phyloP scores from a whole-genome alignment of 2,888 invertebrate species.

The Callyntrura sp. region DNA sequence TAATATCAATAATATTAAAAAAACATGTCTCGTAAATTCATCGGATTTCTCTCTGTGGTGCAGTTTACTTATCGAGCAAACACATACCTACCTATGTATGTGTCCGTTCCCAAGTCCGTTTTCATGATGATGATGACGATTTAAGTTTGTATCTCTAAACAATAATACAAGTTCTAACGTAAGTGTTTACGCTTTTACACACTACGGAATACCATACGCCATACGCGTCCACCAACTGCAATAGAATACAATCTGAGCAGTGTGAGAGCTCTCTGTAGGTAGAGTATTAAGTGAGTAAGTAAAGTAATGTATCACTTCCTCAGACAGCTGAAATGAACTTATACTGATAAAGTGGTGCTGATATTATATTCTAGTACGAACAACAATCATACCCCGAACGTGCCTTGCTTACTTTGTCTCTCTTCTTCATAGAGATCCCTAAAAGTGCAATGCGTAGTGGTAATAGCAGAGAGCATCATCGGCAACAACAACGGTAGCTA shows the following conservation, averaged over 20 bases:
- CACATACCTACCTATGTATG: neutral
- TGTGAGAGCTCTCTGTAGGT: neutral
- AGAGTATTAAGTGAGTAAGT: constrained; percentile 42
- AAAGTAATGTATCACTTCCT: constrained; percentile 69
- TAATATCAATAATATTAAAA: constrained; percentile 63
- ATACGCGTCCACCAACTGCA: too few species aligned
- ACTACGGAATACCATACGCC: constrained; percentile 28
- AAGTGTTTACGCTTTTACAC: constrained; percentile 32
- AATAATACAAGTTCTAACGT: neutral
- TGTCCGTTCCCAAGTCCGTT: constrained; percentile 37
- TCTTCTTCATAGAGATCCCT: neutral
- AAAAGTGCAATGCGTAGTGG: neutral
- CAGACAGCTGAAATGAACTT: constrained; percentile 68
- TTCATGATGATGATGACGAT: constrained; percentile 9
- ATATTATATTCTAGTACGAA: constrained; percentile 27
- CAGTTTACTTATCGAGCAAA: neutral
- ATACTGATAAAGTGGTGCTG: constrained; percentile 57
- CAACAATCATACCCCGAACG: constrained; percentile 31
- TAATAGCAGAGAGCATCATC: too few species aligned
- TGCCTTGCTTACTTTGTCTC: constrained; percentile 27
- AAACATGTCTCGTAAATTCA: constrained; percentile 73
- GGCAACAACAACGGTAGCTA: constrained; percentile 21
- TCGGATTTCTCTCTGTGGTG: constrained; percentile 60
- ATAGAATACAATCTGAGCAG: too few species aligned
- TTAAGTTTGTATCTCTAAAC: constrained; percentile 1